Conservation (phyloP, 2,797 vertebrate species). For the Decapterus maruadsi region DNA sequence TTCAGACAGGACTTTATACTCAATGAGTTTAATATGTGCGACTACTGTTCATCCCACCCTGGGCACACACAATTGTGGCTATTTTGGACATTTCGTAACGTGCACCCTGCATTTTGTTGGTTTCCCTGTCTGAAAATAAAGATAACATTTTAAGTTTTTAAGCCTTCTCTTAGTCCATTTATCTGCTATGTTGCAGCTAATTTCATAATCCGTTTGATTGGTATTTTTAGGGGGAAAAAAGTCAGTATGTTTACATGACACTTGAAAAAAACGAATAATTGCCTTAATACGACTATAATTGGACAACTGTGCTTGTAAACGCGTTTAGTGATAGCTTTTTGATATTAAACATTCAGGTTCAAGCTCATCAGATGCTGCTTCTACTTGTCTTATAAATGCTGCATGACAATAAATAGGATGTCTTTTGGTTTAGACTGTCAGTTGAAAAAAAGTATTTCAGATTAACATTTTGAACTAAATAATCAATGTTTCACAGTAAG, state of each 20-base stretch:
- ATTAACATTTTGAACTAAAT: not conserved
- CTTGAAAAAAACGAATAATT: too few species aligned
- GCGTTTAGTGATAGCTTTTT: not conserved
- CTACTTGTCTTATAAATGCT: not conserved
- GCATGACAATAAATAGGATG: not conserved
- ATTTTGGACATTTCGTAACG: constrained; percentile 45
- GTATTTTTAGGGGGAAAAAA: not conserved
- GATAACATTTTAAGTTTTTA: constrained; percentile 50
- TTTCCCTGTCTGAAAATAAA: constrained; percentile 78
- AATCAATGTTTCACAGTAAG: not conserved
- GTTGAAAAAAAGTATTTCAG: not conserved
- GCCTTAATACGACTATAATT: too few species aligned
- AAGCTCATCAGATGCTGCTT: not conserved
- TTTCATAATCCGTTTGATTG: not conserved
- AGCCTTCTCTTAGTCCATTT: not conserved
- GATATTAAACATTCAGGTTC: not conserved
- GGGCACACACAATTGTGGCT: constrained; percentile 33
- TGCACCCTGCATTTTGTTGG: constrained; percentile 66
- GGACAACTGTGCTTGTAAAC: too few species aligned
- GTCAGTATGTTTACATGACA: too few species aligned
- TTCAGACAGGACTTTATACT: constrained; percentile 50
- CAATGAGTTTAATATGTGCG: constrained; percentile 31
- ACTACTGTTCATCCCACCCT: constrained; percentile 60
- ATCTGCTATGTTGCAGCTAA: not conserved
- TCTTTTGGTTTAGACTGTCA: not conserved